A percentile compares a stretch with the other conserved stretches of the same genome.
phyloP scores from a whole-genome alignment of 2,888 invertebrate species.

The Electrophaes corylata region DNA sequence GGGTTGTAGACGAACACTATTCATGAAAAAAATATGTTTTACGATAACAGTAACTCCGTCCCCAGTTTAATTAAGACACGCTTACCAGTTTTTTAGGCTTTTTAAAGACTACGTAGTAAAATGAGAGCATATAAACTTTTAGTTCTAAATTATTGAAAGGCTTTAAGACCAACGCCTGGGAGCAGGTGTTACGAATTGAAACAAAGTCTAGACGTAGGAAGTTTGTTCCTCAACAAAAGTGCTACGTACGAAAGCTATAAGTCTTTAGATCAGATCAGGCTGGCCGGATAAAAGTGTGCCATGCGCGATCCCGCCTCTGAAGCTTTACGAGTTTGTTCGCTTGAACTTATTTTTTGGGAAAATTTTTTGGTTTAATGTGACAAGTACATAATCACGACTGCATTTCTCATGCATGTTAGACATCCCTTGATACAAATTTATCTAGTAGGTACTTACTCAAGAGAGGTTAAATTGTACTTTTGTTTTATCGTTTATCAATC shows the following conservation, averaged over 20 bases:
- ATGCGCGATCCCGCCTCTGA: neutral
- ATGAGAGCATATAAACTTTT: neutral
- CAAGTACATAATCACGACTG: no score
- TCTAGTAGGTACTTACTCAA: no score
- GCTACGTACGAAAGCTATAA: conserved; percentile 4
- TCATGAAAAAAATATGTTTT: conserved; percentile 54
- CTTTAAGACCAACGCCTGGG: conserved; percentile 9
- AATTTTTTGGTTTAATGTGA: neutral
- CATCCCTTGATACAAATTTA: no score
- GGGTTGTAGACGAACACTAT: conserved; percentile 53
- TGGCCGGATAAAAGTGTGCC: neutral
- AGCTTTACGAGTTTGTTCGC: neutral
- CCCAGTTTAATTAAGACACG: conserved; percentile 40
- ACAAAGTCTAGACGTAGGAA: conserved; percentile 18
- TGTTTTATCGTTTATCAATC: no score
- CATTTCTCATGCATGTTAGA: no score
- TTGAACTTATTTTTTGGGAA: neutral
- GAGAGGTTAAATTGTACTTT: no score
- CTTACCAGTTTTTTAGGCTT: no score
- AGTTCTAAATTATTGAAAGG: conserved; percentile 27
- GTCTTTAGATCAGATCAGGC: conserved; percentile 13
- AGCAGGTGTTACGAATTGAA: conserved; percentile 26
- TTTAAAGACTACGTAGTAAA: no score
- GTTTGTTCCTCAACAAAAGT: conserved; percentile 17
- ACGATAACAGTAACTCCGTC: conserved; percentile 28